phyloP scores from a whole-genome alignment of 2,888 invertebrate genomes.

The Eumacrocentrus americanus region DNA sequence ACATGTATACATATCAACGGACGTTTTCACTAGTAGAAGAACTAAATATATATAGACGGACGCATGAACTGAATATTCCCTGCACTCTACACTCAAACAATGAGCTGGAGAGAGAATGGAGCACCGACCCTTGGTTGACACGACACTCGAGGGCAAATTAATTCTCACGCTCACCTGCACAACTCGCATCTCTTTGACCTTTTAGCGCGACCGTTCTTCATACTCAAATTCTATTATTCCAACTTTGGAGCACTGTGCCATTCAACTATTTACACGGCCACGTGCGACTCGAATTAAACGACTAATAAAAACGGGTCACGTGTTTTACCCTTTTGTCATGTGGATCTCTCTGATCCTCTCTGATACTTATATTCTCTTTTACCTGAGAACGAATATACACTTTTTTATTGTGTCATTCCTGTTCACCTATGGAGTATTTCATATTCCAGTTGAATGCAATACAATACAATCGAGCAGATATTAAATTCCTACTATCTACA shows the following conservation, averaged over 20 bases:
- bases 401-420: not conserved
- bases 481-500: too few relatives aligned
- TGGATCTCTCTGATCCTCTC: too few relatives aligned
- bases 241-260: conserved; percentile 19
- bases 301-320: conserved; percentile 8
- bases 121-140: conserved; percentile 8
- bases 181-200: conserved; percentile 32
- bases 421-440: too few relatives aligned
- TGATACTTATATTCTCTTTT: not conserved
- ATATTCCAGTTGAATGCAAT: too few relatives aligned
- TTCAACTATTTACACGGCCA: conserved; percentile 25
- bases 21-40: not conserved
- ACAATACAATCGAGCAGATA: too few relatives aligned
- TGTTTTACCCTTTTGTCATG: not conserved
- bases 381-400: not conserved
- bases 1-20: not conserved
- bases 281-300: conserved; percentile 24
- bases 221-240: conserved; percentile 22
- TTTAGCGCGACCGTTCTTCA: conserved; percentile 19
- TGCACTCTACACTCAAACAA: not conserved
- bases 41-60: not conserved
- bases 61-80: not conserved
- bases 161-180: conserved; percentile 40
- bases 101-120: not conserved
- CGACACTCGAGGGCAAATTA: conserved; percentile 31